phyloP scores from a whole-genome alignment of 1,140 invertebrate species.

The Drosophila nannoptera region DNA sequence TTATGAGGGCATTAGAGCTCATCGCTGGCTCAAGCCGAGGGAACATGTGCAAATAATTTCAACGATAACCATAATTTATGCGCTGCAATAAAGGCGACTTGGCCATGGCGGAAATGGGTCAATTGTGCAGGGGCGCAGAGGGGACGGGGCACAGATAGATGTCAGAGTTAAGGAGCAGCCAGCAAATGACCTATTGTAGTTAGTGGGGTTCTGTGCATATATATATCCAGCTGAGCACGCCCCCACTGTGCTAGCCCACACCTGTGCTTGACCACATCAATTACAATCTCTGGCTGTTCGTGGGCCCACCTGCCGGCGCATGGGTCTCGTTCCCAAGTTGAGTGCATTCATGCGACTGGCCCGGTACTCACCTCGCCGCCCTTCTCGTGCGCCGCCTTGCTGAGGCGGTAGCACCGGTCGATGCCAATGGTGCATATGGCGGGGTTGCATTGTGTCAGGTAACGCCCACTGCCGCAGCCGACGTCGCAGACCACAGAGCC shows the following conservation, averaged over 20 bases:
- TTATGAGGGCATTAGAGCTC: constrained; percentile 58
- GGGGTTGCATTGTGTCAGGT: constrained; percentile 89
- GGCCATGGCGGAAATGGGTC: constrained; percentile 58
- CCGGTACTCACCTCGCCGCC: constrained; percentile 86
- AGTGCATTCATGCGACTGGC: constrained; percentile 2
- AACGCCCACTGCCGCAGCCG: constrained; percentile 96
- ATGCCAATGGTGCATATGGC: constrained; percentile 91
- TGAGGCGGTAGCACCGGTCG: constrained; percentile 90
- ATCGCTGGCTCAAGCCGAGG: constrained; percentile 24
- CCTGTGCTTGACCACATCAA: constrained; percentile 49
- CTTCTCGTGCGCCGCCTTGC: constrained; percentile 86
- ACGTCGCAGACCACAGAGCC: constrained; percentile 95
- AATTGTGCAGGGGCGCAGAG: constrained; percentile 36
- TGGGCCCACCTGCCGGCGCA: too few species aligned
- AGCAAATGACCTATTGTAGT: constrained; percentile 17
- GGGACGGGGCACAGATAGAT: not conserved
- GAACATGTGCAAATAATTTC: constrained; percentile 70
- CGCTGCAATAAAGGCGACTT: constrained; percentile 51
- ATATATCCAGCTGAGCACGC: constrained; percentile 14
- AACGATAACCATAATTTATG: constrained; percentile 75
- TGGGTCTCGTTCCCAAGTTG: too few species aligned
- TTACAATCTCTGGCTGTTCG: constrained; percentile 16
- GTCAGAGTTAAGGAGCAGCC: not conserved
- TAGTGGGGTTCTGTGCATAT: constrained; percentile 13
- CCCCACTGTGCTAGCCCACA: not conserved